Evolutionary conservation across 2,888 invertebrate species (phyloP).

Genomic region (Hirtodrosophila duncani): DNA sequence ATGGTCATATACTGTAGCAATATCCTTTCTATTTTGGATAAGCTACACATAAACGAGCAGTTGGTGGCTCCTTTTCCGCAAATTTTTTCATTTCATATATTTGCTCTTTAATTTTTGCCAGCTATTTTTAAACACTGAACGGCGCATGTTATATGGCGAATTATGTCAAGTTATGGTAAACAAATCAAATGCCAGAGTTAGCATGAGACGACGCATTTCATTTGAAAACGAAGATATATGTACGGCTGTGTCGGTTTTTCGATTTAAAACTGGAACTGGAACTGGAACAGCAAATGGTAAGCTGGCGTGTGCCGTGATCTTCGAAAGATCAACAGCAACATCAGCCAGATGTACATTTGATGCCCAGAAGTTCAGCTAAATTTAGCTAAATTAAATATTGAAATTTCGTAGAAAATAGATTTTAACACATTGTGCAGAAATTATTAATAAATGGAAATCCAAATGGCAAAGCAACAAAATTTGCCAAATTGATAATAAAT

Average conservation of each 20-base stretch:
- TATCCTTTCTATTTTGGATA: constrained; percentile 7
- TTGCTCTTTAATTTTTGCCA: no score
- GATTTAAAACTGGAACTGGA: no score
- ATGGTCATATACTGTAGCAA: constrained; percentile 29
- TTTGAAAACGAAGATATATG: constrained; percentile 25
- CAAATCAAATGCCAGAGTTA: constrained; percentile 11
- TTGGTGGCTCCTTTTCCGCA: no score
- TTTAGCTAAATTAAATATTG: constrained; percentile 37
- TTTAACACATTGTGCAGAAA: constrained; percentile 37
- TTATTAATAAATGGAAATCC: constrained; percentile 46
- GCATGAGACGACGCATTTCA: constrained; percentile 11
- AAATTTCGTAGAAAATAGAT: constrained; percentile 57
- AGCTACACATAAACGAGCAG: background rate
- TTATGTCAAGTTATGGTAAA: constrained; percentile 30
- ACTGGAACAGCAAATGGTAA: no score
- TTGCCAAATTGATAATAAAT: no score
- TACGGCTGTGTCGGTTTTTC: no score
- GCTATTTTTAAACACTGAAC: constrained; percentile 19
- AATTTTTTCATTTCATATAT: constrained; percentile 2
- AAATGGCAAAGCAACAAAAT: no score
- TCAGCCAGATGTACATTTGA: constrained; percentile 7
- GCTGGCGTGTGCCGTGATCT: constrained; percentile 23
- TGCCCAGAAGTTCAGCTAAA: constrained; percentile 42
- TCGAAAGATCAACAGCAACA: no score
- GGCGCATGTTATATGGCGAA: no score